Evolutionary conservation across 2,113 vertebrate genomes (phyloP).

Genomic region (Callopanchax toddi): DNA sequence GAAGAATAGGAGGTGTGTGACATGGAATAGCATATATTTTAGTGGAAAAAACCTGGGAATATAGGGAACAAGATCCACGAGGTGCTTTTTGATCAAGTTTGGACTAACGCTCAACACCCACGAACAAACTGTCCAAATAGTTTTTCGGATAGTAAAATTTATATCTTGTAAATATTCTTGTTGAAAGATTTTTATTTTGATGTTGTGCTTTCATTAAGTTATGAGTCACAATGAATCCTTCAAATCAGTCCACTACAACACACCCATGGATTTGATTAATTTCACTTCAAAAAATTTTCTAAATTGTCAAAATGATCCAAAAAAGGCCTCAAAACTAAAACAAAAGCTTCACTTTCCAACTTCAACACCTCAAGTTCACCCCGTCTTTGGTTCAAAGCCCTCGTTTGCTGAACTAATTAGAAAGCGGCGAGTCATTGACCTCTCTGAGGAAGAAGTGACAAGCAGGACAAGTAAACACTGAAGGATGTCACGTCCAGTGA

Average conservation of each 20-base stretch:
- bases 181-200: too few species aligned
- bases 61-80: too few species aligned
- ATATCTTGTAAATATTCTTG: neutral
- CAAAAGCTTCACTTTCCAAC: neutral
- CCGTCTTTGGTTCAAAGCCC: slow-evolving; percentile 11
- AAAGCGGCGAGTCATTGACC: slow-evolving; percentile 42
- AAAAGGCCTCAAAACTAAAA: neutral
- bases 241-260: neutral
- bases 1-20: neutral
- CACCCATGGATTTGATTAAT: neutral
- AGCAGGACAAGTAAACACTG: slow-evolving; percentile 39
- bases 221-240: neutral
- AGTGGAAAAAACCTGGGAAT: too few species aligned
- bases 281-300: neutral
- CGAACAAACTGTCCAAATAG: too few species aligned
- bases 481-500: slow-evolving; percentile 34
- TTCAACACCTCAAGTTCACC: slow-evolving; percentile 4
- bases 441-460: slow-evolving; percentile 16
- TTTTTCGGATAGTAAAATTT: neutral
- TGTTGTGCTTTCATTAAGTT: neutral
- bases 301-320: neutral
- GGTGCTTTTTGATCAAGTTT: too few species aligned
- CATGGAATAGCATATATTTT: too few species aligned
- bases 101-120: too few species aligned
- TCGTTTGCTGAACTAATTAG: slow-evolving; percentile 43